These are phyloP conservation scores for Orchestia grillus DNA, from an alignment of 1,140 invertebrate genomes.

Conservation along the genomic window DNA sequence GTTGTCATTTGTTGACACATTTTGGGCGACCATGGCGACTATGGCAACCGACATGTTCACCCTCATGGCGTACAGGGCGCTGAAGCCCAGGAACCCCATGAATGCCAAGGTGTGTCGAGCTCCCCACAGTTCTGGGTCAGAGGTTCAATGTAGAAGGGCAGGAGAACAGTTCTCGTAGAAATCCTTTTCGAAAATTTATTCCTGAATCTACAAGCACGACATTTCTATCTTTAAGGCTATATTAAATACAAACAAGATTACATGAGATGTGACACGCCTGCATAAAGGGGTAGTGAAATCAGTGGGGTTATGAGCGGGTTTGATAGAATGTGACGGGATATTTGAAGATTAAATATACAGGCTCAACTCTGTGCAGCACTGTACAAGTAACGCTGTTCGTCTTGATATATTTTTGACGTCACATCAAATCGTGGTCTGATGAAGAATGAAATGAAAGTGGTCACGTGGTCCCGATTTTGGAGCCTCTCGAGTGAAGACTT, in stretches of 20 bases:
- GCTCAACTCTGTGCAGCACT: too few relatives aligned
- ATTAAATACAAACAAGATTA: background rate
- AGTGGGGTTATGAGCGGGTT: background rate
- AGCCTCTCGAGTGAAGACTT: background rate
- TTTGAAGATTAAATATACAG: too few relatives aligned
- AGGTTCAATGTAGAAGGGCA: background rate
- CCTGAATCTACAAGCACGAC: too few relatives aligned
- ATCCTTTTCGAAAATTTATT: background rate
- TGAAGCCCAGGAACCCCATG: conserved; percentile 84
- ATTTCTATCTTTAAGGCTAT: background rate
- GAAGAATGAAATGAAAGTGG: too few relatives aligned
- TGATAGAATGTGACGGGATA: too few relatives aligned
- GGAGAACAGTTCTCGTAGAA: background rate
- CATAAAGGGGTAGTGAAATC: background rate
- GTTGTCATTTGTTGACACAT: background rate
- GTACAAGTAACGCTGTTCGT: too few relatives aligned
- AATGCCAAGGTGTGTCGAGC: conserved; percentile 79
- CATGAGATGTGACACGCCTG: background rate
- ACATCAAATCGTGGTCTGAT: too few relatives aligned
- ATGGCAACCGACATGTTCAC: conserved; percentile 91
- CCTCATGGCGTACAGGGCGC: conserved; percentile 87
- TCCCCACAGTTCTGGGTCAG: conserved; percentile 53
- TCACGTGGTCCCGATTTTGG: too few relatives aligned
- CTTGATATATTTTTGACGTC: too few relatives aligned
- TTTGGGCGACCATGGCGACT: conserved; percentile 85